Evolutionary conservation across 2,888 invertebrate species (phyloP).

Genomic region (Harpagoxenus sublaevis): DNA sequence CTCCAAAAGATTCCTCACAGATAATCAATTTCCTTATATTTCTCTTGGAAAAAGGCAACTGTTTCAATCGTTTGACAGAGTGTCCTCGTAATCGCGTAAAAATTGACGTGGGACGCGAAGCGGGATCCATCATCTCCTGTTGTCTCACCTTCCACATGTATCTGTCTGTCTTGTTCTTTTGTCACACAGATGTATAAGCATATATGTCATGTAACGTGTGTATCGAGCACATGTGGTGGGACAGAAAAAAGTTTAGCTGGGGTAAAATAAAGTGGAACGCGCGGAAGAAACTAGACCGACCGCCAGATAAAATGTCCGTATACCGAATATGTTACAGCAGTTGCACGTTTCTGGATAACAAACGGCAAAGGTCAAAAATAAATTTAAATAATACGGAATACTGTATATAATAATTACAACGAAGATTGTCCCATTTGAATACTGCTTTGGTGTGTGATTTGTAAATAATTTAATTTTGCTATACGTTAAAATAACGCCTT

Average conservation of each 20-base stretch:
- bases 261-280: conserved; percentile 12
- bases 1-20: not conserved
- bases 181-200: conserved; percentile 19
- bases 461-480: conserved; percentile 1
- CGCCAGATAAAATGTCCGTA: not conserved
- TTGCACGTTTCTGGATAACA: not conserved
- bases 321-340: not conserved
- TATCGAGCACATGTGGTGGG: not conserved
- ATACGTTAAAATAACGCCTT: not conserved
- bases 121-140: conserved; percentile 29
- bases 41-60: not conserved
- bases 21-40: not conserved
- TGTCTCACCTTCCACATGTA: conserved; percentile 21
- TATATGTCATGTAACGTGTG: not conserved
- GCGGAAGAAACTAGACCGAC: not conserved
- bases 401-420: not conserved
- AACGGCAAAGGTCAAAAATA: not conserved
- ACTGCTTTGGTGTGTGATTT: not conserved
- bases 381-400: not conserved
- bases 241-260: conserved; percentile 30
- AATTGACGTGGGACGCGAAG: not conserved
- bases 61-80: conserved; percentile 8
- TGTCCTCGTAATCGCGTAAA: conserved; percentile 27
- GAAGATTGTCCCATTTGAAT: not conserved
- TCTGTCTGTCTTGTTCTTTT: conserved; percentile 4